Evolutionary conservation across 2,888 invertebrate genomes (phyloP).

Genomic region (Anodontia alba): DNA sequence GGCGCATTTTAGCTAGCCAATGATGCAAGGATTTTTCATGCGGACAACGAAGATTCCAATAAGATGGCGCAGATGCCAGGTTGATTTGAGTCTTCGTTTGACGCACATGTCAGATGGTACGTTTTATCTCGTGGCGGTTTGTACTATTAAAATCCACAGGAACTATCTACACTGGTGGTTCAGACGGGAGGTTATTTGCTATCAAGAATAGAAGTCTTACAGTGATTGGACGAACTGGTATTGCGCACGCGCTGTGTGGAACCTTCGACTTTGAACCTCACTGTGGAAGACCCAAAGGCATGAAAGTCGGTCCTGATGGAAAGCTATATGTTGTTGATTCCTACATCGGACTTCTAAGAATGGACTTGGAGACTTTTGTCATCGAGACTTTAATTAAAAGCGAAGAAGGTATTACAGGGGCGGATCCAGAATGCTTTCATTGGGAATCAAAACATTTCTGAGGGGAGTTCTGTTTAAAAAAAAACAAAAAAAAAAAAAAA

Average conservation of each 20-base stretch:
- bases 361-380: constrained; percentile 52
- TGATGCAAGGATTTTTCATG: too few species aligned
- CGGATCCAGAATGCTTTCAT: not conserved
- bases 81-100: too few species aligned
- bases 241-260: constrained; percentile 47
- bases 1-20: too few species aligned
- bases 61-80: too few species aligned
- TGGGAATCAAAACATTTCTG: too few species aligned
- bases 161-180: constrained; percentile 70
- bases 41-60: too few species aligned
- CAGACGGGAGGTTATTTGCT: constrained; percentile 70
- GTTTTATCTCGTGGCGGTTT: too few species aligned
- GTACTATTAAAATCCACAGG: too few species aligned
- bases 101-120: too few species aligned
- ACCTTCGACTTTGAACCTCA: constrained; percentile 66
- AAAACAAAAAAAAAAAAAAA: too few species aligned
- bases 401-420: constrained; percentile 52
- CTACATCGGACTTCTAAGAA: constrained; percentile 66
- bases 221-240: constrained; percentile 60
- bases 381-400: constrained; percentile 61
- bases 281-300: constrained; percentile 76
- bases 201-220: constrained; percentile 54
- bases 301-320: constrained; percentile 67
- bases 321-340: constrained; percentile 69
- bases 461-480: too few species aligned